Percentiles rank a stretch among this genome's conserved stretches.
Evolutionary conservation across 1,140 invertebrate species (phyloP).

Genomic region (Micrasema minimum): DNA sequence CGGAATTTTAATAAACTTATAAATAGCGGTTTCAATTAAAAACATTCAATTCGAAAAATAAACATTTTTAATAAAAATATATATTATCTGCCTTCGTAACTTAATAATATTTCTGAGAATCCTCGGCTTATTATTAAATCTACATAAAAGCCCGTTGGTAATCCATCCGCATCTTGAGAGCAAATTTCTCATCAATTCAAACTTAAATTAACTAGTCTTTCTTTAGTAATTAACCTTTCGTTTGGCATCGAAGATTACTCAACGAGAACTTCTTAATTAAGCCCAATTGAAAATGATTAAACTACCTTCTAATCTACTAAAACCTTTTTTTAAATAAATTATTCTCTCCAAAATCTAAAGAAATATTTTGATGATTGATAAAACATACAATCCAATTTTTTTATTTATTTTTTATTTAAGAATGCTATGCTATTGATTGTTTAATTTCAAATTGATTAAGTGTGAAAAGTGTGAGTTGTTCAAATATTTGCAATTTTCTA

Average conservation of each 20-base stretch:
- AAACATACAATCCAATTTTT: too few relatives aligned
- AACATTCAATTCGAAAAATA: too few relatives aligned
- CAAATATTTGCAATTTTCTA: too few relatives aligned
- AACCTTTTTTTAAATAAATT: background rate
- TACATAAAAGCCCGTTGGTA: constrained; percentile 16
- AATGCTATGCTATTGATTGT: too few relatives aligned
- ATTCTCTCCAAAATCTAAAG: background rate
- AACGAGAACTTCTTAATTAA: constrained; percentile 33
- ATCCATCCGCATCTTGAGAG: constrained; percentile 15
- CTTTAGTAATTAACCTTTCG: constrained; percentile 33
- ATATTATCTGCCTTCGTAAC: too few relatives aligned
- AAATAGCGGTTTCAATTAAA: too few relatives aligned
- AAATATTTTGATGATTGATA: too few relatives aligned
- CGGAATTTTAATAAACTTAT: too few relatives aligned
- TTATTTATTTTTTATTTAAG: too few relatives aligned
- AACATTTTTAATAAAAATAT: too few relatives aligned
- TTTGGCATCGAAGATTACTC: constrained; percentile 29
- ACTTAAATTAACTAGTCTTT: constrained; percentile 30
- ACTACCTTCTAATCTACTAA: background rate
- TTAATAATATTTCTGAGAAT: background rate
- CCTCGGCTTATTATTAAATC: constrained; percentile 8
- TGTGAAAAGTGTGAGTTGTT: too few relatives aligned
- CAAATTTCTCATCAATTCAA: constrained; percentile 35
- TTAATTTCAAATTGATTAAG: too few relatives aligned
- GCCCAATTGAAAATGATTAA: constrained; percentile 16